Conservation (phyloP, 2,113 vertebrate species). For the Otocyon megalotis region DNA sequence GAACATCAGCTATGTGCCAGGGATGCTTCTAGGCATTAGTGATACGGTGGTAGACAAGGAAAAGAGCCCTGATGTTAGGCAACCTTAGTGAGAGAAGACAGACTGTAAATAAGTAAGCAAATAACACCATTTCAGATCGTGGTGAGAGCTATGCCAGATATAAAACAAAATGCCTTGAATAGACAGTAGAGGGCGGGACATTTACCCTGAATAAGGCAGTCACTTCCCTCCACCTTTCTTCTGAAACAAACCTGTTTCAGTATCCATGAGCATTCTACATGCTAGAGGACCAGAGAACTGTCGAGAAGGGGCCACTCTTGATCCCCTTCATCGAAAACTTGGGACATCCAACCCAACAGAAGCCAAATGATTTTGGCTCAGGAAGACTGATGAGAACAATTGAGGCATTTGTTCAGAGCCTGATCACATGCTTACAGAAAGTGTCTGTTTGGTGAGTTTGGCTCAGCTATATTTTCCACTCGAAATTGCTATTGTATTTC, state of each 20-base stretch:
- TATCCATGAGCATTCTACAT: not conserved
- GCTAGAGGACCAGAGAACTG: not conserved
- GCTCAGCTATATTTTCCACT: constrained; percentile 24
- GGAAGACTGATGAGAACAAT: not conserved
- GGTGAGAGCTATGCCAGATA: not conserved
- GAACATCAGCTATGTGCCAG: not conserved
- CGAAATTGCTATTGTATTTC: not conserved
- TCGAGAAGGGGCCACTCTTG: not conserved
- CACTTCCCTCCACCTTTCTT: not conserved
- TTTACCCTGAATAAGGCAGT: not conserved
- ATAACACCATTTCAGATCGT: not conserved
- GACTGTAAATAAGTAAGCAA: not conserved
- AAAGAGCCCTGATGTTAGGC: not conserved
- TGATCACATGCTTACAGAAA: not conserved
- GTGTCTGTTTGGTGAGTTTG: constrained; percentile 14
- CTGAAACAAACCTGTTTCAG: not conserved
- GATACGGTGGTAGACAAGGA: not conserved
- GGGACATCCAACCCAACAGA: not conserved
- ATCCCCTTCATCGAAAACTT: not conserved
- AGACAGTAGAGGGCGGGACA: not conserved
- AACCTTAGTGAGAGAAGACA: not conserved
- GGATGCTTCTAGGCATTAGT: not conserved
- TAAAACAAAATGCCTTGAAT: not conserved
- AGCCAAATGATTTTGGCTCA: not conserved
- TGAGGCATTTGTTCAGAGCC: not conserved